Percentiles rank a stretch among this genome's conserved stretches.
Evolutionary conservation across 2,797 vertebrate species (phyloP).

Genomic region (Psittacula derbiana): DNA sequence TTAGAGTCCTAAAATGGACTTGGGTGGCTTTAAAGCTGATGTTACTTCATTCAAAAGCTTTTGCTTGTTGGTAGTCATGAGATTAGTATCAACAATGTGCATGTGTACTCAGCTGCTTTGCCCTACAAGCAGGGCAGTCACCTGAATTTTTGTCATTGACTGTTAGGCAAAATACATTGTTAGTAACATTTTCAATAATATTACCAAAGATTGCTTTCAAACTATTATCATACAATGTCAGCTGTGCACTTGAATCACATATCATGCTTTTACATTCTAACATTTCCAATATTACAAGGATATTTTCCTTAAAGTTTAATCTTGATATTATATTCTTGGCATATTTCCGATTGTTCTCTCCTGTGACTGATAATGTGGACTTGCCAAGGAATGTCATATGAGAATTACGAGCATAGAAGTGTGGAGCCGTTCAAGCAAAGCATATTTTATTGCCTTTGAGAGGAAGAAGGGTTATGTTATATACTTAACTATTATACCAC

Average conservation of each 20-base stretch:
- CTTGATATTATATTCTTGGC: neutral
- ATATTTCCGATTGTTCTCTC: neutral
- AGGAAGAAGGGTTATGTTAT: neutral
- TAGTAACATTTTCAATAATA: neutral
- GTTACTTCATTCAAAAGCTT: neutral
- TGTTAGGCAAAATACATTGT: neutral
- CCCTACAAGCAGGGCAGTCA: neutral
- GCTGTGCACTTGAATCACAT: neutral
- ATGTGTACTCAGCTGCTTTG: slow-evolving; percentile 39
- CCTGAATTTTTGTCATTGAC: neutral
- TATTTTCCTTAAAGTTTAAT: neutral
- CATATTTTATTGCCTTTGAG: neutral
- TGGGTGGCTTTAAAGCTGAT: neutral
- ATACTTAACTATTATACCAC: neutral
- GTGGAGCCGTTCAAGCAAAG: neutral
- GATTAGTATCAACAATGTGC: neutral
- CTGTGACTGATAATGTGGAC: neutral
- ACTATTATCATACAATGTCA: neutral
- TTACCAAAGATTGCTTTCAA: neutral
- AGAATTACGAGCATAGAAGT: neutral
- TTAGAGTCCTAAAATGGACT: slow-evolving; percentile 7
- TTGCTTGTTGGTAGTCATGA: neutral
- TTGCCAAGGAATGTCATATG: neutral
- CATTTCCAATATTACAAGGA: neutral
- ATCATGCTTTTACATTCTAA: neutral